Evolutionary conservation across 2,888 invertebrate species (phyloP).

Genomic region (Globia sparganii): DNA sequence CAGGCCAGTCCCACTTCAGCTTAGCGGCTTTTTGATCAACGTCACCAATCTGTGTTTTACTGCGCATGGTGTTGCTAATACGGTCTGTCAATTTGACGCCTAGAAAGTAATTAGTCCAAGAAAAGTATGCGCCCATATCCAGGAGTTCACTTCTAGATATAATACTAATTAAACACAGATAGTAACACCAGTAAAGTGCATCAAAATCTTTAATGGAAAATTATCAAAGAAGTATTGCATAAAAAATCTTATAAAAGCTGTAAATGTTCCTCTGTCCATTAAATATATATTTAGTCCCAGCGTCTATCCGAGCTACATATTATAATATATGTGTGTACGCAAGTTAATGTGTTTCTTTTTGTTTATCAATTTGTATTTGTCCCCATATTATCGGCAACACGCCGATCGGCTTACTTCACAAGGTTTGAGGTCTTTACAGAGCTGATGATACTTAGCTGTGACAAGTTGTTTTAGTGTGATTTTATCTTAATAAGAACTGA

Average conservation of each 20-base stretch:
- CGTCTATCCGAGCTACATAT: conserved; percentile 62
- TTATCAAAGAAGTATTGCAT: conserved; percentile 43
- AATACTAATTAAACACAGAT: background rate
- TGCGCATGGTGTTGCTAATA: too few species aligned
- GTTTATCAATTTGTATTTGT: conserved; percentile 91
- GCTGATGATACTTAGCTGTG: conserved; percentile 63
- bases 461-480: conserved; percentile 18
- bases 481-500: background rate
- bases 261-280: conserved; percentile 49
- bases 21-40: too few species aligned
- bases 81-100: too few species aligned
- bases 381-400: conserved; percentile 87
- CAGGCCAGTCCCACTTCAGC: too few species aligned
- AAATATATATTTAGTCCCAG: conserved; percentile 63
- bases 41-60: too few species aligned
- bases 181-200: conserved; percentile 11
- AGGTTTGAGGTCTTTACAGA: conserved; percentile 76
- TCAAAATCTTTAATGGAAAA: conserved; percentile 1
- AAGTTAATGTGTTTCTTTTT: conserved; percentile 87
- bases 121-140: background rate
- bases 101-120: too few species aligned
- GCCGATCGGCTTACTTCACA: conserved; percentile 88
- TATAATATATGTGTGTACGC: conserved; percentile 75
- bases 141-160: background rate
- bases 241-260: conserved; percentile 47